phyloP scores from a whole-genome alignment of 2,797 vertebrate genomes.

The Apogon hyalosoma region DNA sequence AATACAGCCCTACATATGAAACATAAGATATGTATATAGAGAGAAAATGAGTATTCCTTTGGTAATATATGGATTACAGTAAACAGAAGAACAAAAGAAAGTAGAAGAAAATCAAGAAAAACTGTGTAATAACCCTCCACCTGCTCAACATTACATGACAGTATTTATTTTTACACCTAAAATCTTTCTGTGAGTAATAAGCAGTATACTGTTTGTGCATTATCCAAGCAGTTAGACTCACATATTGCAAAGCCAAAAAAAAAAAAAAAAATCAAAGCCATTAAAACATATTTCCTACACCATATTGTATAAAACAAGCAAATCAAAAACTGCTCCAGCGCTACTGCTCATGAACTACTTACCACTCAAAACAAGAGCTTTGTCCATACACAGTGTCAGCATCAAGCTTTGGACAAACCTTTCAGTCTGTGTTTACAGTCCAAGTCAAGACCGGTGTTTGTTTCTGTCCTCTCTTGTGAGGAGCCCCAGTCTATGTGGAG shows the following conservation, averaged over 20 bases:
- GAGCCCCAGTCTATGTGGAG: slow-evolving; percentile 60
- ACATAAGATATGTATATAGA: no score
- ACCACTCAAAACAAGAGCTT: slow-evolving; percentile 57
- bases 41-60: background rate
- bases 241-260: no score
- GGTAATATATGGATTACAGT: background rate
- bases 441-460: slow-evolving; percentile 55
- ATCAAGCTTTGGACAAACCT: slow-evolving; percentile 28
- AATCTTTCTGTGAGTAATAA: no score
- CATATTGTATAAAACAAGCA: slow-evolving; percentile 1
- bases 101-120: background rate
- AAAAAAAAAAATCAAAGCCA: no score
- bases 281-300: no score
- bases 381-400: slow-evolving; percentile 32
- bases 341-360: slow-evolving; percentile 54
- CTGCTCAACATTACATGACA: no score
- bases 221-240: no score
- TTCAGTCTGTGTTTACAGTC: slow-evolving; percentile 60
- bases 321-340: slow-evolving; percentile 10
- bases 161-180: no score
- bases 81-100: background rate
- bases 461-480: slow-evolving; percentile 60
- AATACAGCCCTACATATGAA: background rate
- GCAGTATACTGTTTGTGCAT: no score
- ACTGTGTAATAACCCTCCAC: background rate